Evolutionary conservation across 2,888 invertebrate species (phyloP), one percentile per base, ranked within the genome.

Genomic region (Philereme vetulata): DNA sequence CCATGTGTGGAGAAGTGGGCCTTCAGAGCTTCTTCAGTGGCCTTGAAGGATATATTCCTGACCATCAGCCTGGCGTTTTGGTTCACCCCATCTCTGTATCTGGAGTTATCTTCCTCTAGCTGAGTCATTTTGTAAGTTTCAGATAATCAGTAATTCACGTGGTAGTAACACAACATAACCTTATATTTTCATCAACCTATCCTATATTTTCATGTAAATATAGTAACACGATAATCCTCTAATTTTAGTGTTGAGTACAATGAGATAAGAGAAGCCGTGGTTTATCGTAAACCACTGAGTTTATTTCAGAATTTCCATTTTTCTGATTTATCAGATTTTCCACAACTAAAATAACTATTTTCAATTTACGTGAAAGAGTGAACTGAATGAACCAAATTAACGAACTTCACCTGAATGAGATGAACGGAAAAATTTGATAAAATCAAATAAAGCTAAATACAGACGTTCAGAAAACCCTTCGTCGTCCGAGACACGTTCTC

Each of bases 1-100:
- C 98, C 98, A 88, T 94, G 97, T 63, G 94, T 88, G 1, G 93
- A 88, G 82, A 97, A 97, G 72, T 96, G 93, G 53, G 95, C 92
- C 59, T 89, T 93, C 1, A 98, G 72, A n/a, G 94, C 92, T 5
- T 95, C 94, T 66, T 96, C 87, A 0, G 95, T 96, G 0, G 95
- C 94, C 94, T 97, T 93, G 74, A 95, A 95, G 4, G 94, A 93
- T 64, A 96, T 92, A 82, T 96, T 96, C 69, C 95, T 90, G 0
- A 96, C 89, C 56, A 96, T 91, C 56, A 96, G 85, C 46, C 95
- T 90, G 0, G 95, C 95, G 62, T 88, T 87, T 46, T 76, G 76
- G 56, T 86, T 85, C 0, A 86, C 84, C 35, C 82, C 85, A 47
- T 81, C 80, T 58, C 80, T 80, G 57, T 69, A 82, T 60, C 81